A percentile compares a stretch with the other conserved stretches of the same genome.
Conservation (phyloP, 37 sponge, comb jelly and placozoan species). For the Chondrosia reniformis region DNA sequence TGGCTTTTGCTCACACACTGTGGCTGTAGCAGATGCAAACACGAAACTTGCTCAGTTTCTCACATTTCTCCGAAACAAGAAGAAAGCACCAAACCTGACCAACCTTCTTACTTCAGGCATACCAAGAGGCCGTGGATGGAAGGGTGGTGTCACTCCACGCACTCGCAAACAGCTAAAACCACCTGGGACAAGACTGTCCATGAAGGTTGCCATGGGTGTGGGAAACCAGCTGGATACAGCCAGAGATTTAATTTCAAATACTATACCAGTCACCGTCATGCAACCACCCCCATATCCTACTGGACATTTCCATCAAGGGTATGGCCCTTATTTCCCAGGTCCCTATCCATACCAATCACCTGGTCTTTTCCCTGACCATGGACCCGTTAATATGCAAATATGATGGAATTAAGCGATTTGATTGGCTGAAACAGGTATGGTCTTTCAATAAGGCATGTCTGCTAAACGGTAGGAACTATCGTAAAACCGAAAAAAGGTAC, state of each 20-base stretch:
- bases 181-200: background rate
- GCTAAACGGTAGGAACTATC: too few relatives aligned
- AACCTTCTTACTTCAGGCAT: conserved; percentile 23
- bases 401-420: too few relatives aligned
- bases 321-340: background rate
- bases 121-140: conserved; percentile 36
- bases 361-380: background rate
- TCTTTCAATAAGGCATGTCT: too few relatives aligned
- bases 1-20: conserved; percentile 24
- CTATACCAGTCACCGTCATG: conserved; percentile 3
- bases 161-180: conserved; percentile 3
- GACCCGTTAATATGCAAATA: too few relatives aligned
- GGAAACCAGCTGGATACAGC: background rate
- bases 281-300: background rate
- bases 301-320: background rate
- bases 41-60: conserved; percentile 8
- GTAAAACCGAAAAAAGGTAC: too few relatives aligned
- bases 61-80: background rate
- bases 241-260: background rate
- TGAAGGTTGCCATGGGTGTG: background rate
- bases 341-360: background rate
- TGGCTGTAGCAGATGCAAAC: conserved; percentile 18
- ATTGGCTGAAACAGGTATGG: too few relatives aligned
- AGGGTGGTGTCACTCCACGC: conserved; percentile 18
- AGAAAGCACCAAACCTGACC: conserved; percentile 25